Evolutionary conservation across 2,113 vertebrate species (phyloP).

Genomic region (Panthera uncia): DNA sequence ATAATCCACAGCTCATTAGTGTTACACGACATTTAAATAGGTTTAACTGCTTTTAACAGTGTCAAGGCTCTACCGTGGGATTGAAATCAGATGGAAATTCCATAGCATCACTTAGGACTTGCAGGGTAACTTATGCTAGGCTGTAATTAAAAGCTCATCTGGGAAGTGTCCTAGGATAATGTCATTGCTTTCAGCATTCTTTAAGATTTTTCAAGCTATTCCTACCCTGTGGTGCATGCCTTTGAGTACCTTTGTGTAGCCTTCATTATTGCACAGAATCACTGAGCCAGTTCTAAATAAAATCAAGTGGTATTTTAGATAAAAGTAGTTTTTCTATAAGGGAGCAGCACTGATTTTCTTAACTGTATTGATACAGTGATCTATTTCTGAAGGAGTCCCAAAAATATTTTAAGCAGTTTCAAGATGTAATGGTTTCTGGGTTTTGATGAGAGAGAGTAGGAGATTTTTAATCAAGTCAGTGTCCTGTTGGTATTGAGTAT

Average conservation of each 20-base stretch:
- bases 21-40: not conserved
- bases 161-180: not conserved
- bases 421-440: conserved; percentile 26
- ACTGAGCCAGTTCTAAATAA: conserved; percentile 46
- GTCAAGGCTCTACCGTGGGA: not conserved
- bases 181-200: not conserved
- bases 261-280: conserved; percentile 49
- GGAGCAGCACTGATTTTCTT: not conserved
- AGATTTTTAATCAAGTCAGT: not conserved
- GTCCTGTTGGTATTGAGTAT: not conserved
- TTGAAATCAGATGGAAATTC: conserved; percentile 29
- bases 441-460: not conserved
- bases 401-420: not conserved
- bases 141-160: conserved; percentile 38
- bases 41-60: conserved; percentile 6
- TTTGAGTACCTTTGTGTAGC: conserved; percentile 30
- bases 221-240: not conserved
- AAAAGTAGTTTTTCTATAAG: conserved; percentile 16
- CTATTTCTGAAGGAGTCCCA: not conserved
- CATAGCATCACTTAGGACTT: conserved; percentile 10
- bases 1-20: not conserved
- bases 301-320: conserved; percentile 32
- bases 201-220: conserved; percentile 22
- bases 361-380: conserved; percentile 23
- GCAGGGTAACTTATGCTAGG: not conserved